Conservation (phyloP, 2,113 vertebrate genomes). For the Arenaria interpres region DNA sequence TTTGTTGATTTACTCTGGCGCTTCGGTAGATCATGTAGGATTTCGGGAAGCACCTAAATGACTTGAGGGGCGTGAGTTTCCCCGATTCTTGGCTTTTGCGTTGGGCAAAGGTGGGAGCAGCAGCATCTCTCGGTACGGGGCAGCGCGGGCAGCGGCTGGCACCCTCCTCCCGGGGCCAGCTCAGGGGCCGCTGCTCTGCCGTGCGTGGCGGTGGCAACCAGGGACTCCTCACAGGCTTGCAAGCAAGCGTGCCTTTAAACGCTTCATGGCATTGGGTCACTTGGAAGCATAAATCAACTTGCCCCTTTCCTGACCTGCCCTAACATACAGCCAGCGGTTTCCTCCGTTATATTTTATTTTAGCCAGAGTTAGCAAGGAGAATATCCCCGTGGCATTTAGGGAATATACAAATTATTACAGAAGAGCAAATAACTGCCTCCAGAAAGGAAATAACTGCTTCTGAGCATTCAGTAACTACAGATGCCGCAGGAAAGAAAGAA, state of each 20-base stretch:
- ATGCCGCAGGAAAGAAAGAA: not conserved
- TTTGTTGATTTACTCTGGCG: conserved; percentile 37
- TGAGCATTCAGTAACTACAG: not conserved
- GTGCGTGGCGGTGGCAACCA: not conserved
- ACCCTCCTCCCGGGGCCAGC: not conserved
- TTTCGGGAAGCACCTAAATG: not conserved
- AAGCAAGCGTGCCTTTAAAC: not conserved
- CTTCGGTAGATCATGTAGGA: not conserved
- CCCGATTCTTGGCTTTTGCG: not conserved
- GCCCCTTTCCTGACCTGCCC: conserved; percentile 38
- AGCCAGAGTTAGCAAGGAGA: not conserved
- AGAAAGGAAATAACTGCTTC: not conserved
- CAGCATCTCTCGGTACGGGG: not conserved
- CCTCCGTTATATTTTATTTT: not conserved
- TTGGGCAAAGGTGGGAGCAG: not conserved
- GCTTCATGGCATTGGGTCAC: not conserved
- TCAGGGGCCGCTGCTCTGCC: not conserved
- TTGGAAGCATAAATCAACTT: conserved; percentile 42
- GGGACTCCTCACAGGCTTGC: not conserved
- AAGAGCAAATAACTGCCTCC: not conserved
- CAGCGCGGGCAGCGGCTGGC: accelerated
- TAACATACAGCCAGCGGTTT: not conserved
- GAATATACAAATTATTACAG: not conserved
- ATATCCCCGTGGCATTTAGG: not conserved
- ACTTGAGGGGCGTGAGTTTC: not conserved